Base-by-base conservation (phyloP, 1,140 invertebrate genomes). In the Paraescarpia echinospica region DNA sequence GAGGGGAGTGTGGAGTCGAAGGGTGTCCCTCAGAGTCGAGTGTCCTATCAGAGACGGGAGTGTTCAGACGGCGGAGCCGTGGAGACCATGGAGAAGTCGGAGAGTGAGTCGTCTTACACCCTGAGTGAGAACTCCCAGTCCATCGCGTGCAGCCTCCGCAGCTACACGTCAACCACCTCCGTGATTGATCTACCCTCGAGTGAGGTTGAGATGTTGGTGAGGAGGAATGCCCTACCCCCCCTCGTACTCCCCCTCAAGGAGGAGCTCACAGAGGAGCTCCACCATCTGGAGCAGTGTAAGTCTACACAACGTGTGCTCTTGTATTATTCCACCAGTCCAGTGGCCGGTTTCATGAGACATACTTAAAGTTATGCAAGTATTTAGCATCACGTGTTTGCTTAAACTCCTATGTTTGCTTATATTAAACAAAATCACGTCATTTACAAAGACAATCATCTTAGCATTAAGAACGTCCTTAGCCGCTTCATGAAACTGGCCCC, bases 231-330 rank as follows among this genome's bases (percentile, higher is more conserved):
- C n/a, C 92, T 95, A 35, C 93, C 59, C 14, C 59, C 59, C 59
- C 27, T 77, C 22, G 59, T 0, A 0, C 59, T 77, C 2, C 59
- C 59, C 59, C 59, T 77, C 59, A 77, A 93, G 91, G 92, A 94
- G 89, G 95, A 94, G 48, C 89, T 95, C 9, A 92, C 93, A 34
- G 93, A 93, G 77, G 93, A 94, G 77, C 92, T 95, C 35, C 89
- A 91, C 35, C 94, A 92, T 22, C 89, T 95, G 77, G 94, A 95
- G 91, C 33, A 94, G 94, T 91, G 94, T 94, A 89, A 94, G 94
- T 94, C 90, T 93, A 89, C 2, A 35, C 31, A 18, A 35, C 1
- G 33, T 92, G 12, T 34, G 1, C 35, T n/a, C n/a, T n/a, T n/a
- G n/a, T n/a, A n/a, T n/a, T n/a, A n/a, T n/a, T n/a, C n/a, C n/a